phyloP scores from a whole-genome alignment of 2,797 vertebrate genomes.

The Macropus fuliginosus region DNA sequence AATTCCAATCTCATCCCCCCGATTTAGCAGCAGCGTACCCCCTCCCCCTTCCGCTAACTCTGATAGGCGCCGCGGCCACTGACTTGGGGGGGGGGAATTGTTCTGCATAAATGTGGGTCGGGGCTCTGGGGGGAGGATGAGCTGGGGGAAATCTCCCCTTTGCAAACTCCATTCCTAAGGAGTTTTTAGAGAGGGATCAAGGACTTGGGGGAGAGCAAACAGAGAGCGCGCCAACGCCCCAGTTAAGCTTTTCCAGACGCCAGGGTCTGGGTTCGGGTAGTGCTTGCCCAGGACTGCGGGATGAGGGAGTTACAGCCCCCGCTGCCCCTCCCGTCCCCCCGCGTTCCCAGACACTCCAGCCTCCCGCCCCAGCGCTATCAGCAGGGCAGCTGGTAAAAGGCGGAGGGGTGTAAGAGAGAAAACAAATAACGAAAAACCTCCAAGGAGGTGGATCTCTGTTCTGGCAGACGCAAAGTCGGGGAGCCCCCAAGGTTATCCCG shows the following conservation, averaged over 20 bases:
- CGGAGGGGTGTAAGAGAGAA: neutral
- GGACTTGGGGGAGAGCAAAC: conserved; percentile 58
- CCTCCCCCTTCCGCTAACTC: neutral
- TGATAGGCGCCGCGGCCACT: neutral
- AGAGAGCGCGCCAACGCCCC: neutral
- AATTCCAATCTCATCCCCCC: neutral
- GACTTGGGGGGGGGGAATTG: neutral
- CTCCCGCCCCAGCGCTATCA: neutral
- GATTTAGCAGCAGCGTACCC: neutral
- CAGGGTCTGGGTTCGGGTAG: neutral
- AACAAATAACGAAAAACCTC: neutral
- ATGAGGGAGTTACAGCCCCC: neutral
- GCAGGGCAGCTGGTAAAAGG: neutral
- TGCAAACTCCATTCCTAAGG: neutral
- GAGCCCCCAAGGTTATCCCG: neutral
- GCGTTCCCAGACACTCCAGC: neutral
- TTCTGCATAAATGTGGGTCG: neutral
- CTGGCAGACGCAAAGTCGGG: neutral
- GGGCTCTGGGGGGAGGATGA: neutral
- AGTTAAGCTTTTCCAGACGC: neutral
- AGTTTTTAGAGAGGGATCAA: conserved; percentile 49
- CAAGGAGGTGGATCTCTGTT: neutral
- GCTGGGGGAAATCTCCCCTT: neutral
- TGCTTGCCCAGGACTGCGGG: neutral
- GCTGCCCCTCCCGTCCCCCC: neutral